Evolutionary conservation across 2,113 vertebrate species (phyloP), one percentile per base, ranked within the genome.

Genomic region (Albula goreensis): DNA sequence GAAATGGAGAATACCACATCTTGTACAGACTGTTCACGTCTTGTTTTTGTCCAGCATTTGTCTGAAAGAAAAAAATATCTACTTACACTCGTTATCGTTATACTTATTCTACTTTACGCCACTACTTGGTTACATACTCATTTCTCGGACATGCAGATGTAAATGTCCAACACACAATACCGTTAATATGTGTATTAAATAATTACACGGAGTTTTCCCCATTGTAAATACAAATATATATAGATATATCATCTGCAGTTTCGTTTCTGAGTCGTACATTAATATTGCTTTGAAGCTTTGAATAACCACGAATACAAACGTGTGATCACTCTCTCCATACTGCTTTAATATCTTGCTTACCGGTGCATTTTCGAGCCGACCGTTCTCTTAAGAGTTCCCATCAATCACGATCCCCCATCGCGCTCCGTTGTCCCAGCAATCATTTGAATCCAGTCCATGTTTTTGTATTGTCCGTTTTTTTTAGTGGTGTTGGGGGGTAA

Each of bases 381-480:
- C 93, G 87, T 85, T 92, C 93, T 94, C 88, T 93, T 89, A 86
- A 90, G 93, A 92, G 93, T 95, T 89, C 90, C 95, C 94, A 96
- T 96, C 96, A 91, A 95, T 97, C 96, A 95, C 83, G 53, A 52
- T 83, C 88, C 88, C 90, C 90, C 89, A 88, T 89, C 88, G 50
- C 86, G 41, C 19, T 86, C 88, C 80, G 90, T 92, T 91, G 89
- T 91, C 90, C 89, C 86, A 87, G 84, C 89, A 86, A 70, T 70
- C 70, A 74, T 74, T 74, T 74, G 84, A 94, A 92, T 96, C 95
- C 93, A 93, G 90, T 95, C 94, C 94, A 91, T 93, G 93, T 95
- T 94, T 95, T 95, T 87, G 89, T 91, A 90, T 93, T 89, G 92
- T 89, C 94, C 91, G 74, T 83, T 87, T 92, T 92, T 86, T 90